These are phyloP conservation scores for Entomobrya multifasciata DNA, from an alignment of 2,888 invertebrate species.

Conservation along the genomic window DNA sequence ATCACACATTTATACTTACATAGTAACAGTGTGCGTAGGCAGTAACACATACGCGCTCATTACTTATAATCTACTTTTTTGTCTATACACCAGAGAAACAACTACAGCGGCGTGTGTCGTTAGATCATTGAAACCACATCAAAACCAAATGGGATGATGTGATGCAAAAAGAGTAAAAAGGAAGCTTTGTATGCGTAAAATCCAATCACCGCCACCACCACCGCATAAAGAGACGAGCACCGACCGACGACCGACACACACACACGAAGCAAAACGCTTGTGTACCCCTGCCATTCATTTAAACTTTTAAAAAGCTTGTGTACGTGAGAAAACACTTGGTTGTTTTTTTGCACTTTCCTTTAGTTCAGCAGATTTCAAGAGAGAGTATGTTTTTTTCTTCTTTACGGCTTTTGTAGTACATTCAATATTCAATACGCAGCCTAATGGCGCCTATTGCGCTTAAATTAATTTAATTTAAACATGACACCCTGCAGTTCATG, in stretches of 20 bases:
- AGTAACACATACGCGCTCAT: too few relatives aligned
- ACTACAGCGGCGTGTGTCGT: background rate
- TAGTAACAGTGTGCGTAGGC: too few relatives aligned
- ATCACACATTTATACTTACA: too few relatives aligned
- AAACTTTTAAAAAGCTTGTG: too few relatives aligned
- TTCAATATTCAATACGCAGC: background rate
- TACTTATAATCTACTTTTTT: background rate
- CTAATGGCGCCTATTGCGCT: slow-evolving; percentile 63
- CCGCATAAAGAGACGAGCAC: background rate
- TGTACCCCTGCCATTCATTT: too few relatives aligned
- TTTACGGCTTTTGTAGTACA: too few relatives aligned
- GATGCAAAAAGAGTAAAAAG: background rate
- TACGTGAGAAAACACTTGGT: too few relatives aligned
- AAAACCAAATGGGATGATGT: slow-evolving; percentile 11
- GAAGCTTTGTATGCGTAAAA: slow-evolving; percentile 36
- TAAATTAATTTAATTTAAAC: slow-evolving; percentile 72
- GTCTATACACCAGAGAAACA: background rate
- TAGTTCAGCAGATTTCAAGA: too few relatives aligned
- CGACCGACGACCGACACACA: background rate
- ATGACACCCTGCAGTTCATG: slow-evolving; percentile 65
- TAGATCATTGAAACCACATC: slow-evolving; percentile 33
- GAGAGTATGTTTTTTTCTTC: too few relatives aligned
- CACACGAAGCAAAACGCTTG: too few relatives aligned
- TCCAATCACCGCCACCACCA: slow-evolving; percentile 44
- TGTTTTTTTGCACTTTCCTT: too few relatives aligned